phyloP scores from a whole-genome alignment of 2,888 invertebrate species.

The Amphipoea lucens region DNA sequence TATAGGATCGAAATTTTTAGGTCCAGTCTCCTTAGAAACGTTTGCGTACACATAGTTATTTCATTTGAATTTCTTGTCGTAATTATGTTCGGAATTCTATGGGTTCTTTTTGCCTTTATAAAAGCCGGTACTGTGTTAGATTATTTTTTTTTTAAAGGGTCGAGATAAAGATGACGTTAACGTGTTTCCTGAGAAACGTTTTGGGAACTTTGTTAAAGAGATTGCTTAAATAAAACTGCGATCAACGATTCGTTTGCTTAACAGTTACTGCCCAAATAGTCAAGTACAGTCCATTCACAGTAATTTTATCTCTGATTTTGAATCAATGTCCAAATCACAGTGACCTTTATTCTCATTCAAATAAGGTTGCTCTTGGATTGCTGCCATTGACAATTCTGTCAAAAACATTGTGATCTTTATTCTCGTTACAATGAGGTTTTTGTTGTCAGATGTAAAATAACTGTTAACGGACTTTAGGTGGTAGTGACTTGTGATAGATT shows the following conservation, averaged over 20 bases:
- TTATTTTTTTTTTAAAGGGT: conserved; percentile 27
- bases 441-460: too few species aligned
- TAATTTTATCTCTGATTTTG: too few species aligned
- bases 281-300: background rate
- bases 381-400: too few species aligned
- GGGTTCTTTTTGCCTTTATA: conserved; percentile 27
- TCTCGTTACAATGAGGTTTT: too few species aligned
- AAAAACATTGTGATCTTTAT: too few species aligned
- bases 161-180: conserved; percentile 26
- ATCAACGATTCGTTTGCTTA: background rate
- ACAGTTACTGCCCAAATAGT: background rate
- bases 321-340: too few species aligned
- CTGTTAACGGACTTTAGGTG: too few species aligned
- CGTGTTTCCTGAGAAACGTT: background rate
- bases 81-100: conserved; percentile 42
- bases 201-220: conserved; percentile 11
- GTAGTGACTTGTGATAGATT: background rate
- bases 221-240: conserved; percentile 20
- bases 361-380: too few species aligned
- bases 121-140: background rate
- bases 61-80: conserved; percentile 37
- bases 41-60: conserved; percentile 48
- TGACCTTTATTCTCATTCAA: too few species aligned
- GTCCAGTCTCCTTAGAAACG: conserved; percentile 11
- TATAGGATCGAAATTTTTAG: conserved; percentile 17